Evolutionary conservation across 2,888 invertebrate genomes (phyloP).

Genomic region (Machimus atricapillus): DNA sequence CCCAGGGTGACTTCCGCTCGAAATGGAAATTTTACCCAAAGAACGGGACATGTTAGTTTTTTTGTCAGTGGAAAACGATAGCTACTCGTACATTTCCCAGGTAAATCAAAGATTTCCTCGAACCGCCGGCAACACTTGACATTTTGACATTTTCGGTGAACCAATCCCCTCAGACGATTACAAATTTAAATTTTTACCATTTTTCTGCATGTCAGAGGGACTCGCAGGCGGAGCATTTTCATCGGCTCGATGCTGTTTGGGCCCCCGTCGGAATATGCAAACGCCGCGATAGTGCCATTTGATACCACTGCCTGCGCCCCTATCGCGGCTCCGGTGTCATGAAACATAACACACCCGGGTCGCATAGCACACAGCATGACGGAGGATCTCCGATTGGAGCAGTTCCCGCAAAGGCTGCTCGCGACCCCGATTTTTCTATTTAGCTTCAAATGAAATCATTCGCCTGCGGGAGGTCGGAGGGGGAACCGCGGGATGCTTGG

Average conservation of each 20-base stretch:
- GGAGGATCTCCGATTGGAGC: neutral
- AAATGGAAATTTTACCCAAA: constrained; percentile 4
- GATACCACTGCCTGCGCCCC: constrained; percentile 1
- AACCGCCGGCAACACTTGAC: constrained; percentile 1
- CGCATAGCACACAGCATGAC: neutral
- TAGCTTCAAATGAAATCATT: neutral
- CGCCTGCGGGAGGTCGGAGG: neutral
- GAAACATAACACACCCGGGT: neutral
- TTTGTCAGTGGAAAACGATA: constrained; percentile 28
- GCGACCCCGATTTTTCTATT: constrained; percentile 20
- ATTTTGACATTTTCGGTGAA: constrained; percentile 32
- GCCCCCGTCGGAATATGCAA: neutral
- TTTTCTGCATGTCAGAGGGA: constrained; percentile 45
- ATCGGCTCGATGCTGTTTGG: neutral
- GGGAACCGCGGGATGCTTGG: neutral
- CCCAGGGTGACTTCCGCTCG: neutral
- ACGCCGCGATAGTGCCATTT: constrained; percentile 31
- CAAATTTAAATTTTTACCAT: constrained; percentile 47
- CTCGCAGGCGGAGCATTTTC: neutral
- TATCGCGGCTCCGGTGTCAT: neutral
- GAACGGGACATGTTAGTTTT: neutral
- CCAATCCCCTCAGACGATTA: constrained; percentile 41
- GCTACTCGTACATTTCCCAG: constrained; percentile 15
- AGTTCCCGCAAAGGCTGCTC: neutral
- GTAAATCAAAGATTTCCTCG: constrained; percentile 30